Evolutionary conservation across 2,113 vertebrate species (phyloP).

Genomic region (Tringa solitaria): DNA sequence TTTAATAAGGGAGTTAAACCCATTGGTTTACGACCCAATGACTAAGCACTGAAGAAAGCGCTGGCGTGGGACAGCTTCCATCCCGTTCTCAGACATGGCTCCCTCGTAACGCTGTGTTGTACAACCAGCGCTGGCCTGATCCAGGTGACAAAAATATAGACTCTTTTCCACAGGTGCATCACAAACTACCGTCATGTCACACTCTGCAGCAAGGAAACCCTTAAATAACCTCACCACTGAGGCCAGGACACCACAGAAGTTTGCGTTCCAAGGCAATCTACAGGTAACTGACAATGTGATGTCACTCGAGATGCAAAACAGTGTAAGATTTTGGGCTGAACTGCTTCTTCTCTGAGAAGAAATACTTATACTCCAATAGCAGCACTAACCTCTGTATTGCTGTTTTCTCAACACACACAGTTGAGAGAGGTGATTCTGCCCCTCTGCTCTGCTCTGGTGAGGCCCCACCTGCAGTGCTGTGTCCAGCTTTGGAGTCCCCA

Average conservation of each 20-base stretch:
- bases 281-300: fast-evolving
- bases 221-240: neutral
- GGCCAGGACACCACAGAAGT: neutral
- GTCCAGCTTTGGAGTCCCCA: neutral
- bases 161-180: neutral
- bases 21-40: fast-evolving
- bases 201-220: neutral
- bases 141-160: neutral
- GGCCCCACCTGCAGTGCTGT: neutral
- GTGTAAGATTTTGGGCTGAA: neutral
- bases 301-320: neutral
- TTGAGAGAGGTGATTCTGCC: neutral
- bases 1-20: neutral
- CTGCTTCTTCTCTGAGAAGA: neutral
- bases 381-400: neutral
- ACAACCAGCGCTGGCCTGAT: neutral
- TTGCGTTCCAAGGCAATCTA: neutral
- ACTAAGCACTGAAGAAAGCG: neutral
- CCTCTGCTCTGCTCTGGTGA: neutral
- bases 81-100: fast-evolving
- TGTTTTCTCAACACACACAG: neutral
- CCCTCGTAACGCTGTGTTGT: fast-evolving
- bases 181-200: fast-evolving
- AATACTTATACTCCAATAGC: neutral
- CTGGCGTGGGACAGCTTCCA: fast-evolving